Percentiles rank a stretch among this genome's conserved stretches.
Evolutionary conservation across 53 echinoderm and acorn worm genomes (phyloP).

Genomic region (Holothuria leucospilota): DNA sequence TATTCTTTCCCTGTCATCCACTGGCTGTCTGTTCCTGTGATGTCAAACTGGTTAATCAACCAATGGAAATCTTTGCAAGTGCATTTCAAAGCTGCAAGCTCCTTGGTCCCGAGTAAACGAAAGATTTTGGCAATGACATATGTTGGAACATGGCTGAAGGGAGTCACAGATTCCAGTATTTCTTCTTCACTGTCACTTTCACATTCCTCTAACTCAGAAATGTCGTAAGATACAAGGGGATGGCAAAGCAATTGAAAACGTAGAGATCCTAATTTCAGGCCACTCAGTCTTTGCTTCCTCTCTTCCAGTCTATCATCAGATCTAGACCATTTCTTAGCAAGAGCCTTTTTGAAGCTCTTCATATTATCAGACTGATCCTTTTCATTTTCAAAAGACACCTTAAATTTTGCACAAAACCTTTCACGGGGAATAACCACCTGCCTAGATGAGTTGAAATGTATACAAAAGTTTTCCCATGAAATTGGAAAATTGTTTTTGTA

Average conservation of each 20-base stretch:
- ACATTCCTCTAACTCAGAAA: conserved; percentile 65
- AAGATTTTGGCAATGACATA: conserved; percentile 88
- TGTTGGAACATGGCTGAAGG: conserved; percentile 73
- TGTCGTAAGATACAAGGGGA: conserved; percentile 68
- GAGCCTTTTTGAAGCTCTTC: conserved; percentile 4
- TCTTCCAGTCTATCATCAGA: background rate
- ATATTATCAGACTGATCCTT: background rate
- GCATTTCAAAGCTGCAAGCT: conserved; percentile 84
- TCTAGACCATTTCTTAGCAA: conserved; percentile 33
- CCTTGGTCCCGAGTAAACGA: conserved; percentile 68
- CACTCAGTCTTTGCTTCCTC: background rate
- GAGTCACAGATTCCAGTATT: conserved; percentile 53
- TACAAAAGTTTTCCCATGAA: background rate
- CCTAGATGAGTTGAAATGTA: background rate
- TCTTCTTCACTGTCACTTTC: conserved; percentile 73
- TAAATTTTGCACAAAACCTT: conserved; percentile 28
- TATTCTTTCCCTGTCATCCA: conserved; percentile 75
- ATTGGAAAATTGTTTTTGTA: background rate
- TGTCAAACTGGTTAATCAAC: conserved; percentile 87
- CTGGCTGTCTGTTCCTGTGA: conserved; percentile 70
- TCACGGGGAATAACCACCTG: background rate
- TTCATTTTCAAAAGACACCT: background rate
- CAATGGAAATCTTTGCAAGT: conserved; percentile 92
- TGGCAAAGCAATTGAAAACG: conserved; percentile 12
- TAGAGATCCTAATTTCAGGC: background rate